Conservation (phyloP, 2,113 vertebrate genomes). For the Penelope pileata region DNA sequence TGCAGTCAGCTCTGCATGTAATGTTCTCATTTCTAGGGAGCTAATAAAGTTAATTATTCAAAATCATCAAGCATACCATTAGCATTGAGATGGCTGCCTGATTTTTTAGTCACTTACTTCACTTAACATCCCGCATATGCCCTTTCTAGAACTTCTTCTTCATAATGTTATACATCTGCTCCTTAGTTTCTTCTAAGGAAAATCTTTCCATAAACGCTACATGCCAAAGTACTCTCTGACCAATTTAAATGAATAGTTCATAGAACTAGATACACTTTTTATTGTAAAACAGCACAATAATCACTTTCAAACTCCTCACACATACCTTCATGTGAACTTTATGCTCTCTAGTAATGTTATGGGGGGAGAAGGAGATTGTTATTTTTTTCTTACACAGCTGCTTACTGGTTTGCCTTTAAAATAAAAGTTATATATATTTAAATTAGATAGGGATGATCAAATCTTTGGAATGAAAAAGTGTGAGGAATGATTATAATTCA, state of each 20-base stretch:
- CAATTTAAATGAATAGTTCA: not conserved
- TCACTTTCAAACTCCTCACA: not conserved
- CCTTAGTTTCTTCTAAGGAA: not conserved
- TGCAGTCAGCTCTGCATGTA: not conserved
- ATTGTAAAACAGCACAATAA: not conserved
- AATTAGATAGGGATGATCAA: not conserved
- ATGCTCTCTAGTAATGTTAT: not conserved
- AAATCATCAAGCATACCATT: not conserved
- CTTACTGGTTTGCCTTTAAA: not conserved
- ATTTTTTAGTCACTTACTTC: not conserved
- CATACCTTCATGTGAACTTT: not conserved
- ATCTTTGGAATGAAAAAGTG: not conserved
- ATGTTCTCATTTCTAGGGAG: not conserved
- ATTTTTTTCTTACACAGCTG: not conserved
- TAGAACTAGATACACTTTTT: not conserved
- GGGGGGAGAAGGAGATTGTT: fast-evolving
- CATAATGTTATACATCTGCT: not conserved
- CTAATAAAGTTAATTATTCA: constrained; percentile 47
- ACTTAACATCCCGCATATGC: not conserved
- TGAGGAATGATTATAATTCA: not conserved
- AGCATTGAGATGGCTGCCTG: not conserved
- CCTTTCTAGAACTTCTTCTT: not conserved
- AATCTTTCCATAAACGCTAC: not conserved
- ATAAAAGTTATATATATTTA: not conserved
- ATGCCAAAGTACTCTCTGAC: not conserved